Conservation (phyloP, 2,888 invertebrate species). For the Drosophila quinaria region DNA sequence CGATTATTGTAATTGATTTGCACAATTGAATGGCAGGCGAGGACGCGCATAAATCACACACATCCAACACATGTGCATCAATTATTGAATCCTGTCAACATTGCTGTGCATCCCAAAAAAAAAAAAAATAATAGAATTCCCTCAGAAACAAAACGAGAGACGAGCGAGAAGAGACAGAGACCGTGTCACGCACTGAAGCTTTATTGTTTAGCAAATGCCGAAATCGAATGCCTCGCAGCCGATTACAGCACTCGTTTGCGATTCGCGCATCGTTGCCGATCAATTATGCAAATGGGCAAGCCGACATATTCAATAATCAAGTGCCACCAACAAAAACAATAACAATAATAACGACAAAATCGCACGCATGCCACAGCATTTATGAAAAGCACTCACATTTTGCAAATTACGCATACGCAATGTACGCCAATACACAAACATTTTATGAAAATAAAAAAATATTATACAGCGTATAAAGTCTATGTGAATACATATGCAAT, state of each 20-base stretch:
- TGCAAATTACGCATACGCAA: slow-evolving; percentile 63
- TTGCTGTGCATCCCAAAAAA: slow-evolving; percentile 34
- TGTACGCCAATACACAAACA: slow-evolving; percentile 41
- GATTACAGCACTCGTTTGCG: slow-evolving; percentile 69
- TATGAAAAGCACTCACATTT: slow-evolving; percentile 65
- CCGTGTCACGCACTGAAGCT: slow-evolving; percentile 61
- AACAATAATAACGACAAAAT: slow-evolving; percentile 37
- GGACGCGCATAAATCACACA: slow-evolving; percentile 73
- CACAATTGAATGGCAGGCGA: slow-evolving; percentile 76
- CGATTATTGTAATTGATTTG: slow-evolving; percentile 81
- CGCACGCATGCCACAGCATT: slow-evolving; percentile 75
- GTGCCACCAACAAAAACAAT: slow-evolving; percentile 44
- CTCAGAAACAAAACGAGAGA: slow-evolving; percentile 8
- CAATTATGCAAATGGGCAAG: slow-evolving; percentile 76
- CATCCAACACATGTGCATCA: slow-evolving; percentile 63
- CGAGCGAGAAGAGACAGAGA: neutral
- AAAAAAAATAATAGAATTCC: slow-evolving; percentile 24
- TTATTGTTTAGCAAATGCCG: slow-evolving; percentile 64
- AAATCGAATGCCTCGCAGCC: slow-evolving; percentile 59
- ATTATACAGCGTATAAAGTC: slow-evolving; percentile 8
- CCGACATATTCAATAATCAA: slow-evolving; percentile 78
- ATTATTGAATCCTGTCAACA: slow-evolving; percentile 59
- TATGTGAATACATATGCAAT: slow-evolving; percentile 21
- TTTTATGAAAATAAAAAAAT: slow-evolving; percentile 10
- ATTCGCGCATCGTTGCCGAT: slow-evolving; percentile 78